phyloP scores from a whole-genome alignment of 2,113 vertebrate species.

The Pontoporia blainvillei region DNA sequence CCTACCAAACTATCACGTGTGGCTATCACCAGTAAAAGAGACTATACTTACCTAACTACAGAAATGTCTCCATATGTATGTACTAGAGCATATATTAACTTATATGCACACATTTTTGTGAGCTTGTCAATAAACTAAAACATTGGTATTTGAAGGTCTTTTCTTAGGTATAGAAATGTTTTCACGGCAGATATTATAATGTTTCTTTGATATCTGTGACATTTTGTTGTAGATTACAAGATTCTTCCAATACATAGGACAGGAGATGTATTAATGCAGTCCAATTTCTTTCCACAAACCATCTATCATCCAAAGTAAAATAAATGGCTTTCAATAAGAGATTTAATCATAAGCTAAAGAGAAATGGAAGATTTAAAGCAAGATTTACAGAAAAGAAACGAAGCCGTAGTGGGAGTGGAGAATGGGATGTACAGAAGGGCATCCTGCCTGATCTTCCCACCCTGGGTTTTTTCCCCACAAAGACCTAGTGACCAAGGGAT shows the following conservation, averaged over 20 bases:
- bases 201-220: conserved; percentile 37
- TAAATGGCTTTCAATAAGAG: conserved; percentile 42
- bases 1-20: not conserved
- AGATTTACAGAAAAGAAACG: conserved; percentile 7
- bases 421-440: not conserved
- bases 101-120: not conserved
- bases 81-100: not conserved
- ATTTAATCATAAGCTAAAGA: conserved; percentile 55
- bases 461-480: not conserved
- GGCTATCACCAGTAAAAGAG: not conserved
- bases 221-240: conserved; percentile 46
- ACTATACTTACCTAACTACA: not conserved
- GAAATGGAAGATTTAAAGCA: conserved; percentile 39
- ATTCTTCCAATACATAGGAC: not conserved
- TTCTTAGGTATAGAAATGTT: not conserved
- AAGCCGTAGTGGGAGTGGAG: not conserved
- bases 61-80: not conserved
- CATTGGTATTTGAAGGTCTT: not conserved
- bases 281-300: conserved; percentile 6
- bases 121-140: conserved; percentile 7
- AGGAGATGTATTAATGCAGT: conserved; percentile 37
- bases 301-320: conserved; percentile 52
- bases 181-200: not conserved
- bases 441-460: not conserved
- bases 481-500: not conserved